These are phyloP conservation scores for Melanostigma gelatinosum DNA, from an alignment of 2,113 vertebrate species.

Conservation along the genomic window DNA sequence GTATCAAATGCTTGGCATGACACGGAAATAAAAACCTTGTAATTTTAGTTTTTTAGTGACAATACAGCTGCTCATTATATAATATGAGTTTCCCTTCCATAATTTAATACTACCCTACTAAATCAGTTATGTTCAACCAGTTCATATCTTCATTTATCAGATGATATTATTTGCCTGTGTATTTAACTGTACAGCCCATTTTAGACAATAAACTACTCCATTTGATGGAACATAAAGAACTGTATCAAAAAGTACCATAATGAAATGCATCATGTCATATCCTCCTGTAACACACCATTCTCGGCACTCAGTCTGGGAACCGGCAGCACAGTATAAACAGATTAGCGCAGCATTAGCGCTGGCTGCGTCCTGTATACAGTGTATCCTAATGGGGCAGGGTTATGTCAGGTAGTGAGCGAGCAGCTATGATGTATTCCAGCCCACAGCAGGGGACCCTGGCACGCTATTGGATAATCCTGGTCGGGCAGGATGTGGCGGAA, in stretches of 20 bases:
- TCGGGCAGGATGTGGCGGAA: constrained; percentile 68
- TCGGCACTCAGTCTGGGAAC: constrained; percentile 43
- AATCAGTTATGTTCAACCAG: not conserved
- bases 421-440: constrained; percentile 67
- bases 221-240: not conserved
- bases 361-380: constrained; percentile 50
- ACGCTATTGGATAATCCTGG: constrained; percentile 59
- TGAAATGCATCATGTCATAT: not conserved
- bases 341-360: constrained; percentile 65
- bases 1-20: not conserved
- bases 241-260: constrained; percentile 13
- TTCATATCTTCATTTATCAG: not conserved
- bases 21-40: not conserved
- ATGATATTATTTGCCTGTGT: not conserved
- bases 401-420: constrained; percentile 45
- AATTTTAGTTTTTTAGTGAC: not conserved
- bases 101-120: not conserved
- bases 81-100: not conserved
- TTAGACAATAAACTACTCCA: not conserved
- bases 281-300: constrained; percentile 1
- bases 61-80: not conserved
- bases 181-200: not conserved
- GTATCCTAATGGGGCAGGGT: constrained; percentile 66
- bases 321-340: constrained; percentile 56
- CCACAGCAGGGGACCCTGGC: constrained; percentile 63